Percentiles rank a stretch among this genome's conserved stretches.
Conservation (phyloP, 2,797 vertebrate genomes). For the Thamnophis elegans region DNA sequence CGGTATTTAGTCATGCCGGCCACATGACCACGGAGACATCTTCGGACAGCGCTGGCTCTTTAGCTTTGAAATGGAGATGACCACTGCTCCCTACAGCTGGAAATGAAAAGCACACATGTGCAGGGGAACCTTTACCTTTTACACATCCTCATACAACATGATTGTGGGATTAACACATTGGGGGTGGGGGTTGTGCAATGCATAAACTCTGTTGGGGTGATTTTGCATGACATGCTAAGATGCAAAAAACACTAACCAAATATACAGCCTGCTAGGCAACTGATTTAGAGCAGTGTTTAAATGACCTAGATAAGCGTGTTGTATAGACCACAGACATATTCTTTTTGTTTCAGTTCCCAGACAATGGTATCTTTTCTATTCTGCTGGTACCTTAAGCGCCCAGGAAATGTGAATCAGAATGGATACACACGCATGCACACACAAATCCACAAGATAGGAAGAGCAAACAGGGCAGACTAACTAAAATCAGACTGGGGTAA, state of each 20-base stretch:
- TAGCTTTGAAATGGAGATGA: too few relatives aligned
- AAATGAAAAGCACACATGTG: too few relatives aligned
- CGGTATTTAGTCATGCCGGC: too few relatives aligned
- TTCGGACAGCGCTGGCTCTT: too few relatives aligned
- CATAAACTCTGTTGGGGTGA: background rate
- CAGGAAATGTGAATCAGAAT: background rate
- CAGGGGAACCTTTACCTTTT: too few relatives aligned
- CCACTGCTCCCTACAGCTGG: too few relatives aligned
- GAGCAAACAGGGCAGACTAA: background rate
- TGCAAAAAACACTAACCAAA: background rate
- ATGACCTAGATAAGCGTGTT: background rate
- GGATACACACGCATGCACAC: background rate
- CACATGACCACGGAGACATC: too few relatives aligned
- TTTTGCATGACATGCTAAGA: background rate
- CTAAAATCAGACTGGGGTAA: background rate
- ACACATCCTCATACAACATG: background rate
- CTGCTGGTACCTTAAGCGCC: background rate
- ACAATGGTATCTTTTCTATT: background rate
- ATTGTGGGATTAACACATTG: background rate
- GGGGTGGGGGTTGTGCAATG: background rate
- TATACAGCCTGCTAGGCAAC: background rate
- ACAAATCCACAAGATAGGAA: background rate
- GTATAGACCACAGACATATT: background rate
- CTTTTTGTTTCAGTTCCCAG: background rate
- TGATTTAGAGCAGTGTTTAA: background rate